These are phyloP conservation scores for Hymenopus coronatus DNA, from an alignment of 2,888 invertebrate species.

Conservation along the genomic window DNA sequence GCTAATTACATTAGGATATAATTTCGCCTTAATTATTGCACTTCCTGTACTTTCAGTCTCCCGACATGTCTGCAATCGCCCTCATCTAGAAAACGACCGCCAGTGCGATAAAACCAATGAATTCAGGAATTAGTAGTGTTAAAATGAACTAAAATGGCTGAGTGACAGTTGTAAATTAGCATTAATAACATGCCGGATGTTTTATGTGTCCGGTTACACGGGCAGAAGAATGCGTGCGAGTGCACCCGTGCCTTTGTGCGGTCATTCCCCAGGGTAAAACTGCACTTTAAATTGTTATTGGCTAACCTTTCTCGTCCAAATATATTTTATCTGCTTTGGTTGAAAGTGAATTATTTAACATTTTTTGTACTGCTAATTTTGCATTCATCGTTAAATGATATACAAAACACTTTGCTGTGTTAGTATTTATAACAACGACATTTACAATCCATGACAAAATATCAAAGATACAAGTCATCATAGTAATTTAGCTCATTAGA, in stretches of 20 bases:
- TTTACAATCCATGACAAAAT: too few species aligned
- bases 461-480: too few species aligned
- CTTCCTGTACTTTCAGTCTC: constrained; percentile 13
- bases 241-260: background rate
- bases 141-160: background rate
- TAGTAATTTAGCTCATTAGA: too few species aligned
- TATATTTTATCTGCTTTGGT: too few species aligned
- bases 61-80: background rate
- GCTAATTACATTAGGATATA: constrained; percentile 28
- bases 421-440: too few species aligned
- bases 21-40: constrained; percentile 22
- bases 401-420: too few species aligned
- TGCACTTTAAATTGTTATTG: background rate
- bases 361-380: too few species aligned
- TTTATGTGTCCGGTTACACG: background rate
- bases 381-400: too few species aligned
- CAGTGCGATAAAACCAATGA: background rate
- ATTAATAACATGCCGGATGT: background rate
- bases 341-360: too few species aligned
- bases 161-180: background rate
- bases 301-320: too few species aligned
- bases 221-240: background rate
- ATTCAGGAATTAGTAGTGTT: background rate
- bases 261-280: background rate
- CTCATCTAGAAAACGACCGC: background rate